Percentiles rank a stretch among this genome's conserved stretches.
phyloP scores from a whole-genome alignment of 1,140 invertebrate species.

The Schlechtendalia chinensis region DNA sequence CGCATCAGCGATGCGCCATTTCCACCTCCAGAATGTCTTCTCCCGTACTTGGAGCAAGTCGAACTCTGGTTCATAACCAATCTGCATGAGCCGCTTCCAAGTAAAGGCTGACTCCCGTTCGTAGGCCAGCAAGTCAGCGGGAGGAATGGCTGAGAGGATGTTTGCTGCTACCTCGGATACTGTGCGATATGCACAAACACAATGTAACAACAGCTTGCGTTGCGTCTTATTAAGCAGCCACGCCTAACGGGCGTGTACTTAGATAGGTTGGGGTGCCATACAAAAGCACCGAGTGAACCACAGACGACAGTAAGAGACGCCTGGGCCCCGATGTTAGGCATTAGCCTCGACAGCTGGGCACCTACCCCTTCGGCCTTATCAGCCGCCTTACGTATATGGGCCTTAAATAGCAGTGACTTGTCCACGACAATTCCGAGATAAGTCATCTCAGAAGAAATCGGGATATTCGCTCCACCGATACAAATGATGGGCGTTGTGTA shows the following conservation, averaged over 20 bases:
- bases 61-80: no score
- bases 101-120: no score
- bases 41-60: no score
- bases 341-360: neutral
- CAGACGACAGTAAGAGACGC: neutral
- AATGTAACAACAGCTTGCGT: neutral
- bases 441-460: neutral
- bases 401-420: no score
- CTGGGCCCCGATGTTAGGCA: neutral
- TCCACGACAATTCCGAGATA: no score
- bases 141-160: neutral
- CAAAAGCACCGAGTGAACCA: neutral
- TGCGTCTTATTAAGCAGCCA: neutral
- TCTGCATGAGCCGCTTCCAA: no score
- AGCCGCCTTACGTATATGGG: no score
- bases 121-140: neutral
- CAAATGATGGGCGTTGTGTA: neutral
- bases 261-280: neutral
- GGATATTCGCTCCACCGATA: neutral
- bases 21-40: no score
- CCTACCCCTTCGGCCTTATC: no score
- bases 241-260: neutral
- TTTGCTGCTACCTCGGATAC: no score
- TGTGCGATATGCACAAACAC: neutral
- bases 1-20: no score